These are phyloP conservation scores for Spea bombifrons DNA, from an alignment of 2,113 vertebrate genomes.

Conservation along the genomic window DNA sequence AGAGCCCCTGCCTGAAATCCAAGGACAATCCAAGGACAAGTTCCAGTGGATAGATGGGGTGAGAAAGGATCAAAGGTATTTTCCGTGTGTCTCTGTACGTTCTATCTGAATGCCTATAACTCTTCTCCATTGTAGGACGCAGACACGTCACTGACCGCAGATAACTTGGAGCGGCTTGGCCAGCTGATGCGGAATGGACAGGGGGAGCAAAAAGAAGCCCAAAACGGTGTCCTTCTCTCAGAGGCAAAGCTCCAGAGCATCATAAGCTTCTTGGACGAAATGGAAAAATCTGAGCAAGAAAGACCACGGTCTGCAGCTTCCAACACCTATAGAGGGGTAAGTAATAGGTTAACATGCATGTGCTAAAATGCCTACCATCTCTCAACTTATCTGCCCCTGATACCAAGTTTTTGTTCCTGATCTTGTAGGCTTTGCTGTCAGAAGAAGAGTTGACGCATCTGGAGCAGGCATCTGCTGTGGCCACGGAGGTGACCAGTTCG, in stretches of 20 bases:
- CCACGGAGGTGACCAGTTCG: conserved; percentile 72
- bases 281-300: conserved; percentile 87
- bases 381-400: too few relatives aligned
- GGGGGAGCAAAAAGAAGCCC: conserved; percentile 54
- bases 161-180: conserved; percentile 86
- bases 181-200: conserved; percentile 68
- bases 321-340: conserved; percentile 72
- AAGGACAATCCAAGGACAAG: conserved; percentile 71
- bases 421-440: conserved; percentile 64
- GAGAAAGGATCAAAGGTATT: neutral
- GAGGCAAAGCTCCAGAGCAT: conserved; percentile 94
- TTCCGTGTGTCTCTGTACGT: neutral
- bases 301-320: conserved; percentile 74
- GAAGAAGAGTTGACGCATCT: conserved; percentile 74
- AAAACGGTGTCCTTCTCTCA: conserved; percentile 76
- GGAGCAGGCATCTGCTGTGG: conserved; percentile 74
- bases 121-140: neutral
- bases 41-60: conserved; percentile 81
- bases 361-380: too few relatives aligned
- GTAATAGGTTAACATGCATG: neutral
- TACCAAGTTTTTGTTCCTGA: accelerated
- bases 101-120: neutral
- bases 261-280: conserved; percentile 92
- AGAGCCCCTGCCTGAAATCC: conserved; percentile 64
- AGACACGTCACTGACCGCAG: conserved; percentile 78